A percentile compares a stretch with the other conserved stretches of the same genome.
Evolutionary conservation across 2,888 invertebrate genomes (phyloP).

Genomic region (Coremacera marginata): DNA sequence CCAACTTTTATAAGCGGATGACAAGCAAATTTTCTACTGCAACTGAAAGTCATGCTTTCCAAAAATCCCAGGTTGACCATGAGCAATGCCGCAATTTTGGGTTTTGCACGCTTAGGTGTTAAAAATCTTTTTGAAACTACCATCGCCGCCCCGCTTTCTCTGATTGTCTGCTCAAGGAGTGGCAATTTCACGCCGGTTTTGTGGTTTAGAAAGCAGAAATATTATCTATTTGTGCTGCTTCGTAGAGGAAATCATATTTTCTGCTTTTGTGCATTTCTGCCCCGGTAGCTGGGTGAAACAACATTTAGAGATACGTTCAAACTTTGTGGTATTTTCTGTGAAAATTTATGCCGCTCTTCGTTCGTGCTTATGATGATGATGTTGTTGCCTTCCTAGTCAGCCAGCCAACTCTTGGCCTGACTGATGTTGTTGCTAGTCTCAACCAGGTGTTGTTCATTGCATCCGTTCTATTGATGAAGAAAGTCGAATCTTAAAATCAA

Average conservation of each 20-base stretch:
- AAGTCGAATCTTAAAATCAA: slow-evolving; percentile 64
- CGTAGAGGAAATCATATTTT: slow-evolving; percentile 68
- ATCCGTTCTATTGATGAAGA: slow-evolving; percentile 64
- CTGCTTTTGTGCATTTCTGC: slow-evolving; percentile 60
- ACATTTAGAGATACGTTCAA: slow-evolving; percentile 19
- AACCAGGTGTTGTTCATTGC: slow-evolving; percentile 63
- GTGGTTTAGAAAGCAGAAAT: slow-evolving; percentile 55
- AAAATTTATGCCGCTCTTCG: slow-evolving; percentile 17
- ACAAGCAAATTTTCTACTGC: slow-evolving; percentile 60
- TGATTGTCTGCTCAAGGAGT: background rate
- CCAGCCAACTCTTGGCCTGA: background rate
- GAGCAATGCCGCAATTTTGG: slow-evolving; percentile 17
- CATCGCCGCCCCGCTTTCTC: background rate
- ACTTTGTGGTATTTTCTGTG: slow-evolving; percentile 17
- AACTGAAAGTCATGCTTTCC: slow-evolving; percentile 32
- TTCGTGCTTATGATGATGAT: slow-evolving; percentile 1
- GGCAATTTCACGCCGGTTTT: slow-evolving; percentile 3
- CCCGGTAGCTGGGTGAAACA: background rate
- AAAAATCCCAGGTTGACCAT: slow-evolving; percentile 30
- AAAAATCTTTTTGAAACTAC: background rate
- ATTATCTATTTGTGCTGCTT: slow-evolving; percentile 64
- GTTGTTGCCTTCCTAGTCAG: slow-evolving; percentile 27
- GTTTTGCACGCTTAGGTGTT: background rate
- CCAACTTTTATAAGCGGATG: slow-evolving; percentile 52
- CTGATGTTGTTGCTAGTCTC: background rate